Conservation (phyloP, 2,113 vertebrate genomes). For the Brachypodius melanocephalos region DNA sequence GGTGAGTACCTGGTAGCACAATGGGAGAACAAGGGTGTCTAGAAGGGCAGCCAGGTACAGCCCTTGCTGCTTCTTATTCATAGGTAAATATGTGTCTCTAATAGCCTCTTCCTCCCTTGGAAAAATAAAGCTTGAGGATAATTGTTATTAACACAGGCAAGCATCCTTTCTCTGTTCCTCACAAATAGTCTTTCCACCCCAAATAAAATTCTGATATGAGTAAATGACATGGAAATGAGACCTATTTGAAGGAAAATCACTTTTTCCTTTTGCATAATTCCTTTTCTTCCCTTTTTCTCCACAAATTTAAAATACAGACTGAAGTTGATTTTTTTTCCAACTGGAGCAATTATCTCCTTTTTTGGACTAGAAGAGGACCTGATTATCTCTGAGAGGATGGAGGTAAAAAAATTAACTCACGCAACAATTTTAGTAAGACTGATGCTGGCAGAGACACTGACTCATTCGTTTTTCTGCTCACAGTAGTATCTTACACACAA, state of each 20-base stretch:
- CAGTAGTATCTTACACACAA: background rate
- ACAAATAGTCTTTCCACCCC: background rate
- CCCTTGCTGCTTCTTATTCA: background rate
- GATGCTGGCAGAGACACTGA: background rate
- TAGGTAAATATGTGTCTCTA: background rate
- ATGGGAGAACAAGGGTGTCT: rapidly evolving
- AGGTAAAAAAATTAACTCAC: background rate
- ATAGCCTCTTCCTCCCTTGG: background rate
- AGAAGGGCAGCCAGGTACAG: background rate
- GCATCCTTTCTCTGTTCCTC: background rate
- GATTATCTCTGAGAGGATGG: background rate
- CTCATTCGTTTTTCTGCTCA: background rate
- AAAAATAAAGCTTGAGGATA: background rate
- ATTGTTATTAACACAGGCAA: background rate
- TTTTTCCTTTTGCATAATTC: background rate
- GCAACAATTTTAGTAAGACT: background rate
- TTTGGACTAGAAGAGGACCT: background rate
- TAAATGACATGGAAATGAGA: background rate
- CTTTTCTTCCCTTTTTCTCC: rapidly evolving
- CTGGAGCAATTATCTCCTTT: background rate
- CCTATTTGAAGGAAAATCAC: background rate
- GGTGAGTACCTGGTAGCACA: background rate
- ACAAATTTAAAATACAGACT: background rate
- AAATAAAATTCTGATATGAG: background rate
- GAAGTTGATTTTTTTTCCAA: background rate